phyloP scores from a whole-genome alignment of 2,797 vertebrate genomes.

The Molossus alvarezi region DNA sequence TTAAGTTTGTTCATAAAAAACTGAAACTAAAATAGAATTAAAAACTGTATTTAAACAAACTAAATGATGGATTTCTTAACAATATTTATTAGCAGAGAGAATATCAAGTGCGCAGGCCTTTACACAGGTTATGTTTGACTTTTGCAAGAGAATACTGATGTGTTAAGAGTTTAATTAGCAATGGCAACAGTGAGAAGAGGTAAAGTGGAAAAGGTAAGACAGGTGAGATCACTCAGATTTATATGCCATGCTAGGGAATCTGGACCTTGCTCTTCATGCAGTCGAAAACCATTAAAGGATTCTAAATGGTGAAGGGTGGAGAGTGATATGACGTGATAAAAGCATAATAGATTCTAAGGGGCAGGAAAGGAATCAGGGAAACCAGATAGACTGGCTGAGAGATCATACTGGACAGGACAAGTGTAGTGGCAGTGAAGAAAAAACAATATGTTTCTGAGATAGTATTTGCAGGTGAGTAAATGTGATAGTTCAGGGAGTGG shows the following conservation, averaged over 20 bases:
- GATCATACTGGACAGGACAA: not conserved
- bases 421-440: not conserved
- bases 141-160: not conserved
- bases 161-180: not conserved
- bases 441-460: not conserved
- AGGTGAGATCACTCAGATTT: not conserved
- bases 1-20: not conserved
- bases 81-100: not conserved
- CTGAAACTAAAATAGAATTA: not conserved
- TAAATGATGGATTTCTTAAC: not conserved
- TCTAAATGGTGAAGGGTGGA: not conserved
- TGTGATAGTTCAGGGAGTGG: not conserved
- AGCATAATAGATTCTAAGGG: slow-evolving; percentile 8
- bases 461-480: not conserved
- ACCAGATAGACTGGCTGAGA: not conserved
- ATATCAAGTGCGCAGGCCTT: not conserved
- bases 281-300: not conserved
- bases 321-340: not conserved
- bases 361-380: slow-evolving; percentile 1
- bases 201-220: not conserved
- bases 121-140: not conserved
- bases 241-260: not conserved
- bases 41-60: slow-evolving; percentile 9
- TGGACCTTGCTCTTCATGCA: not conserved
- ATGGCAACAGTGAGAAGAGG: not conserved